Evolutionary conservation across 2,113 vertebrate genomes (phyloP).

Genomic region (Mus pahari): DNA sequence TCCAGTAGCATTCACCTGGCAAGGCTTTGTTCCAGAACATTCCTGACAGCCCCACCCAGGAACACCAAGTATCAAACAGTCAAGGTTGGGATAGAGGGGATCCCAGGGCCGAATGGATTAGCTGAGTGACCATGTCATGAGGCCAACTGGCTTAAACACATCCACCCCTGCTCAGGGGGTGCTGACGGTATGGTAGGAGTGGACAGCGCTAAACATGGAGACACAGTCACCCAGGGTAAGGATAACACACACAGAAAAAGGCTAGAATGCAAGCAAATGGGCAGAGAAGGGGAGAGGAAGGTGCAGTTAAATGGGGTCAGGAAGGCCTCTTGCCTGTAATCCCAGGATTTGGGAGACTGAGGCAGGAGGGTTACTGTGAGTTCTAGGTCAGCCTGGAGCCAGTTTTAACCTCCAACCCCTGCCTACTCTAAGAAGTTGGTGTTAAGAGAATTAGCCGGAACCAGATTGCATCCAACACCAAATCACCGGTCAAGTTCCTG

Average conservation of each 20-base stretch:
- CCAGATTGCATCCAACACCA: rapidly evolving
- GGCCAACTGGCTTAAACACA: background rate
- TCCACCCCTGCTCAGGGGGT: rapidly evolving
- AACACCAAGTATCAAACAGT: background rate
- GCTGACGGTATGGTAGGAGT: background rate
- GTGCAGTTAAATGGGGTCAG: background rate
- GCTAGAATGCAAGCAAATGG: background rate
- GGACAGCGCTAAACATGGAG: background rate
- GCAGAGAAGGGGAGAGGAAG: background rate
- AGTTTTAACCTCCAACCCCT: background rate
- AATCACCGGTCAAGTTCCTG: background rate
- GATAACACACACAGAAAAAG: background rate
- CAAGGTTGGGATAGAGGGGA: background rate
- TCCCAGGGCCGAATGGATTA: background rate
- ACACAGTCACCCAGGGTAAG: background rate
- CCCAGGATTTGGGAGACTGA: background rate
- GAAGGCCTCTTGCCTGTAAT: background rate
- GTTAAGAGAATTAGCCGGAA: background rate
- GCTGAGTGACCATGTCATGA: background rate
- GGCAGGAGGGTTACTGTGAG: background rate
- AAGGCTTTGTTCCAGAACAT: background rate
- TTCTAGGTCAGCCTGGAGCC: background rate
- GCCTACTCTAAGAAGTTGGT: background rate
- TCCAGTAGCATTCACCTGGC: background rate
- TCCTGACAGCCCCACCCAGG: background rate